Evolutionary conservation across 2,888 invertebrate species (phyloP), one percentile per base, ranked within the genome.

Genomic region (Drosophila algonquin): DNA sequence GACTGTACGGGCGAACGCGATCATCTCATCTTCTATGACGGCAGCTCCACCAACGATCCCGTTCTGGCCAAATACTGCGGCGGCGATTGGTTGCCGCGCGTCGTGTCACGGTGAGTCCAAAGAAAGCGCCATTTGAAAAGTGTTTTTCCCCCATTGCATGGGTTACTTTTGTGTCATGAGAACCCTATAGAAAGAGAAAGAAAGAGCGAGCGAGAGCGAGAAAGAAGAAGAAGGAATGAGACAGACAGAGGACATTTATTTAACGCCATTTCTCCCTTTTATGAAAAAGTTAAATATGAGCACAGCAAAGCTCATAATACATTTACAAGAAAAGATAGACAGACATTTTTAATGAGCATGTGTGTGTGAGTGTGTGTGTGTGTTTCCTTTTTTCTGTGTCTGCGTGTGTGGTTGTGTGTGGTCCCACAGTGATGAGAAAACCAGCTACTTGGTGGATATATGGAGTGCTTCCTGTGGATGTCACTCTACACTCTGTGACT

Each of bases 41-140:
- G 97, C 63, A 95, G 95, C 57, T 94, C 95, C 45, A 95, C 96
- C 14, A 96, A 97, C 90, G 96, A 97, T 92, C 96, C 96, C 8
- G 95, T 97, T 58, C 93, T 97, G 83, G 94, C 97, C 75, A 95
- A 96, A 91, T 97, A 97, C 93, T 98, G 98, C 91, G 97, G 97
- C 14, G 97, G 97, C 3, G 96, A 96, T 91, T 95, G 95, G 95
- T 93, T 97, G 89, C 97, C 97, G 3, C 94, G 95, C 74, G 95
- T 98, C 58, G 94, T 95, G 27, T 94, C 95, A 59, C 93, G 95
- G 93, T 93, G 87, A 89, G 91, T 91, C 30, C 16, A 63, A 61
- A 55, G 44, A 45, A 56, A 44, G n/a, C 27, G n/a, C 27, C 6
- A 30, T 12, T 14, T 35, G 52, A 45, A 40, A 54, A 27, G 16